Evolutionary conservation across 2,113 vertebrate species (phyloP), one percentile per base, ranked within the genome.

Genomic region (Cyprinodon tularosa): DNA sequence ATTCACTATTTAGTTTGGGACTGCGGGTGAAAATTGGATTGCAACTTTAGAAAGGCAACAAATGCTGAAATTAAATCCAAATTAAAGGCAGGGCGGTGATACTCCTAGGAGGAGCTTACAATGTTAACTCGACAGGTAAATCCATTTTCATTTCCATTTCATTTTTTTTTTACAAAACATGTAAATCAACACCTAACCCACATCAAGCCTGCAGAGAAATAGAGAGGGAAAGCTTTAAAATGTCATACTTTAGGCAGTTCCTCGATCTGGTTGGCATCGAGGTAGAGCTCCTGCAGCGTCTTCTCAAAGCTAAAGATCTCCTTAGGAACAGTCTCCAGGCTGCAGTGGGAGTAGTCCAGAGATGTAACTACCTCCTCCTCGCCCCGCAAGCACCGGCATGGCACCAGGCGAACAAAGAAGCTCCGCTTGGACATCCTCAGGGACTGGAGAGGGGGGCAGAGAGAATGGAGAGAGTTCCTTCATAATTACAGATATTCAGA

Each of bases 211-310:
- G 9, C 42, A 42, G 9, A 42, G 42, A 42, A 6, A 9, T 42
- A 6, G 42, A 42, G 42, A 42, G 29, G 5, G n/a, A 8, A 47
- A n/a, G 47, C 14, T 59, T 71, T 40, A 66, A 40, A 80, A 70
- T 40, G 71, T 8, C 89, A 76, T 95, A 99, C 98, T 96, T 99
- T 99, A 80, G 98, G 98, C 95, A 99, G 96, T 84, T 99, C 98
- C 93, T 99, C 97, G 77, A 99, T 99, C 94, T 99, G 98, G 96
- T 99, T 99, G 94, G 98, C 98, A 93, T 99, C 98, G 91, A 99
- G 96, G 94, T 96, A 99, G 83, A 99, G 98, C 78, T 99, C 98
- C 94, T 98, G 97, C 91, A 99, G 94, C 74, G 96, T 99, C 95
- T 99, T 99, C 93, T 99, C 98, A 79, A 97, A 99, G 93, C 95